These are phyloP conservation scores for Sphaerophoria taeniata DNA, from an alignment of 2,888 invertebrate species.

Conservation along the genomic window DNA sequence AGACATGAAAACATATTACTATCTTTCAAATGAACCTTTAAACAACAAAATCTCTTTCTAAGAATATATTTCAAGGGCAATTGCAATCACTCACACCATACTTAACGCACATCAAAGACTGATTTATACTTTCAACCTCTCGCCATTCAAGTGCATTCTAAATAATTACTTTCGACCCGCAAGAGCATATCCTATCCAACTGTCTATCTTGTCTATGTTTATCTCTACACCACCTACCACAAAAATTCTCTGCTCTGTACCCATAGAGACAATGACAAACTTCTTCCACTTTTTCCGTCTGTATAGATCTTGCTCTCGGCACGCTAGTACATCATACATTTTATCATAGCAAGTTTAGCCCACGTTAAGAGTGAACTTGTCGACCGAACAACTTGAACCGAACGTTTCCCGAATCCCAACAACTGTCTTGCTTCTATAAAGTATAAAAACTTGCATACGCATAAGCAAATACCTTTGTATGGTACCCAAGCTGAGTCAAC, in stretches of 20 bases:
- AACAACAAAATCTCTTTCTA: background rate
- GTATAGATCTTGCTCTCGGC: conserved; percentile 32
- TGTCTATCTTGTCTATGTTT: conserved; percentile 50
- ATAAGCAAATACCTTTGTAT: conserved; percentile 53
- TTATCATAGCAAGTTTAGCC: conserved; percentile 51
- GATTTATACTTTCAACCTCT: conserved; percentile 41
- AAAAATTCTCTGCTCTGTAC: background rate
- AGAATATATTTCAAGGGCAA: conserved; percentile 58
- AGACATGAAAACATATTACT: background rate
- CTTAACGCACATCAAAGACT: conserved; percentile 23
- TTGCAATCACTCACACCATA: conserved; percentile 35
- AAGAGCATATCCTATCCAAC: conserved; percentile 45
- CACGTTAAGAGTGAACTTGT: conserved; percentile 64
- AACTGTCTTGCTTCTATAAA: conserved; percentile 40
- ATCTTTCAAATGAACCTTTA: background rate
- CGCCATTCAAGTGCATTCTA: conserved; percentile 63
- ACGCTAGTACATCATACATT: conserved; percentile 44
- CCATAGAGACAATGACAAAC: conserved; percentile 62
- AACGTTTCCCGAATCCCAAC: conserved; percentile 10
- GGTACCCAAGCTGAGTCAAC: conserved; percentile 37
- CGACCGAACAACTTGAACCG: conserved; percentile 53
- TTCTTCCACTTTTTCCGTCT: conserved; percentile 37
- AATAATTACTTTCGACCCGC: conserved; percentile 59
- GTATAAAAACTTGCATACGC: conserved; percentile 61
- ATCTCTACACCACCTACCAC: conserved; percentile 40